Evolutionary conservation across 2,113 vertebrate genomes (phyloP).

Genomic region (Callorhinus ursinus): DNA sequence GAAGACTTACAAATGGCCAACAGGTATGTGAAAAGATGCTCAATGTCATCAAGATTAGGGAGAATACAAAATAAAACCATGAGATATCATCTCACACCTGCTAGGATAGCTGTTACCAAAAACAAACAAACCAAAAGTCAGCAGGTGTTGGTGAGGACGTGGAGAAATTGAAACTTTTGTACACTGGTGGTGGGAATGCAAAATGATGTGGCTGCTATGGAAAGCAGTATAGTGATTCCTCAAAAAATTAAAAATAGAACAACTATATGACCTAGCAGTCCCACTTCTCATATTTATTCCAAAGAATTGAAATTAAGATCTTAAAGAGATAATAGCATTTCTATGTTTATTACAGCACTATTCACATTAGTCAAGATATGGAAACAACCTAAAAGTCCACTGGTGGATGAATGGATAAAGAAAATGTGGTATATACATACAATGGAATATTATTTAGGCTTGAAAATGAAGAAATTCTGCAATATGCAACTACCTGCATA

Average conservation of each 20-base stretch:
- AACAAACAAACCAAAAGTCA: not conserved
- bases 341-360: not conserved
- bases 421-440: not conserved
- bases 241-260: not conserved
- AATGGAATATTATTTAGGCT: not conserved
- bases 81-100: not conserved
- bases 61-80: not conserved
- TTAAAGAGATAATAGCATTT: not conserved
- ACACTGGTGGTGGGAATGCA: not conserved
- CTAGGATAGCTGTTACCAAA: not conserved
- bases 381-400: not conserved
- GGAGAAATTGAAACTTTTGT: not conserved
- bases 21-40: not conserved
- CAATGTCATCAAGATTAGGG: not conserved
- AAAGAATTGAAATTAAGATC: not conserved
- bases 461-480: not conserved
- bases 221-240: not conserved
- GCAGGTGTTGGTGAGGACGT: not conserved
- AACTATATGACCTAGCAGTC: not conserved
- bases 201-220: not conserved
- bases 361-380: not conserved
- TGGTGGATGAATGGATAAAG: not conserved
- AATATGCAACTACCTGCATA: not conserved
- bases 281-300: not conserved
- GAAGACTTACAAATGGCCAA: not conserved